Evolutionary conservation across 2,888 invertebrate genomes (phyloP).

Genomic region (Pristionchus maxplancki): DNA sequence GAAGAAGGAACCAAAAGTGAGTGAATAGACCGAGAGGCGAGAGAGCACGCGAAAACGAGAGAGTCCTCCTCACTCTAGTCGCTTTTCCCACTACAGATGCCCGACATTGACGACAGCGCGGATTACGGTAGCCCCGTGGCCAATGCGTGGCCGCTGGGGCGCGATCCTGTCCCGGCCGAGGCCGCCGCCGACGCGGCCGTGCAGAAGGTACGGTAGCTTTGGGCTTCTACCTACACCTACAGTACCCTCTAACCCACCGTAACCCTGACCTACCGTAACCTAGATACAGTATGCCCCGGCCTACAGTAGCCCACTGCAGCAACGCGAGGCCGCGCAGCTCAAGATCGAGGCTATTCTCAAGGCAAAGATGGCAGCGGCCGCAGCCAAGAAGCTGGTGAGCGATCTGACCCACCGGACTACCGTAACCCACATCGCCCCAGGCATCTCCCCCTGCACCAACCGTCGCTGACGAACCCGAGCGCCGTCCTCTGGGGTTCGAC

Average conservation of each 20-base stretch:
- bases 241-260: background rate
- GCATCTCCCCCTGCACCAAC: background rate
- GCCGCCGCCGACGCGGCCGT: background rate
- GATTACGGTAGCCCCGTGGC: slow-evolving; percentile 14
- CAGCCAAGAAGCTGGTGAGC: background rate
- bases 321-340: background rate
- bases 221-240: background rate
- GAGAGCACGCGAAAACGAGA: background rate
- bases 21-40: too few species aligned
- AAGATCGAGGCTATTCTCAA: slow-evolving; percentile 38
- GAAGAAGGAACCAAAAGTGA: slow-evolving; percentile 23
- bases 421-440: background rate
- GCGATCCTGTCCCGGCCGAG: background rate
- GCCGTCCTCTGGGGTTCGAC: background rate
- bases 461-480: background rate
- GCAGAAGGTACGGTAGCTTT: slow-evolving; percentile 30
- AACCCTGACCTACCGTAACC: background rate
- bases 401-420: background rate
- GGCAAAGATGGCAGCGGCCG: slow-evolving; percentile 22
- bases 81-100: background rate
- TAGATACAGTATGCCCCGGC: background rate
- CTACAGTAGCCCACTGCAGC: background rate
- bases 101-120: background rate
- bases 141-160: slow-evolving; percentile 5
- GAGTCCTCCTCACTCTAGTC: background rate